Base-by-base conservation (phyloP, 2,113 vertebrate species). In the Stictonetta naevosa region DNA sequence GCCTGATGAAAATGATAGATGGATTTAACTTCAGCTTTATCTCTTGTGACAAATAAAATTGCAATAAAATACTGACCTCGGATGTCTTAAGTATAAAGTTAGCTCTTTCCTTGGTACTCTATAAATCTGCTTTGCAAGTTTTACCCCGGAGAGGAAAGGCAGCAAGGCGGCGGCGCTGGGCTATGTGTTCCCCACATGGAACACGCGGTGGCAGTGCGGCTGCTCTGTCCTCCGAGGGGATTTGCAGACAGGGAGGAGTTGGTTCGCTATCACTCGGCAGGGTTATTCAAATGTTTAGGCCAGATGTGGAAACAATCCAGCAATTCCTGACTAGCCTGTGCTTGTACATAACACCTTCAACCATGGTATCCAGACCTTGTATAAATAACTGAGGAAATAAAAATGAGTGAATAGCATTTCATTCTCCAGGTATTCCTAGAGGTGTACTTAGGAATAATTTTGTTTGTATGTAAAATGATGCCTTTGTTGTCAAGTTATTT, bases 81-180 rank as follows among this genome's bases (percentile, higher is more conserved):
- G 29, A 20, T 22, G 66, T 53, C 22, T 14, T 14, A 44, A 83
- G 29, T 26, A 8, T 0, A 13, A n/a, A 19, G 15, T 50, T 22
- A 67, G 12, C 55, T 33, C 59, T 22, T 69, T 19, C 38, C 19
- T 5, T 42, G 2, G 8, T 5, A 0, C 5, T 8, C 9, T 11
- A 18, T 46, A 10, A 3, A 21, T 0, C 15, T 8, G 16, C 56
- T 22, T 4, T 6, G 20, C 10, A 8, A 44, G 44, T 5, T 13
- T 18, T 2, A 1, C 10, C 19, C 8, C 2, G 25, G 18, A 10
- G 1, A 0, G 81, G 33, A 34, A 44, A 56, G 31, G 79, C 17
- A 2, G 72, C 5, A 40, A 0, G 6, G 0, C 1, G 40, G 29
- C 28, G 13, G 1, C 59, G 12, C 8, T 4, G 0, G 68, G 75